These are phyloP conservation scores for Lepus europaeus DNA, from an alignment of 2,113 vertebrate species.

Conservation along the genomic window DNA sequence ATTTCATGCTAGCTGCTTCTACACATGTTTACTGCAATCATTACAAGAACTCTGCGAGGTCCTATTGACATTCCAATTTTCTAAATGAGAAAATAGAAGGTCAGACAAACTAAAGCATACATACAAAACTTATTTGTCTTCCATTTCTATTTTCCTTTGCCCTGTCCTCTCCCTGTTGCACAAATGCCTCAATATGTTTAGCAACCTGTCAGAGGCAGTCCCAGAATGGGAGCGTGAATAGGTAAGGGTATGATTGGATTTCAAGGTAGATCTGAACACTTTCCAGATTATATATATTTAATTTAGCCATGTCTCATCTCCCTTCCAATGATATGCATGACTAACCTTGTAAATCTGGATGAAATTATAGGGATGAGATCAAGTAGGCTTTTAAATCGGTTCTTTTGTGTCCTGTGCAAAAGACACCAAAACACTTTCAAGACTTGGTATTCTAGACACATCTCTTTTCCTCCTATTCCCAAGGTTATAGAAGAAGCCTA, in stretches of 20 bases:
- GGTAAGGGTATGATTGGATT: background rate
- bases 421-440: background rate
- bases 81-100: background rate
- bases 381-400: background rate
- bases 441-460: background rate
- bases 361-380: conserved; percentile 41
- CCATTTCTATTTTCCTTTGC: fast-evolving
- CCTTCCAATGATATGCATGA: background rate
- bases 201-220: background rate
- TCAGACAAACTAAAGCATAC: background rate
- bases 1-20: background rate
- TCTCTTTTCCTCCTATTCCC: background rate
- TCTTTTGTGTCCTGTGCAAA: background rate
- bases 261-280: conserved; percentile 37
- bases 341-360: conserved; percentile 32
- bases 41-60: background rate
- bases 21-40: background rate
- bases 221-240: background rate
- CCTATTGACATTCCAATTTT: background rate
- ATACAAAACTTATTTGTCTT: background rate
- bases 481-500: background rate
- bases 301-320: conserved; percentile 33
- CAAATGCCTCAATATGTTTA: background rate
- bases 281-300: background rate
- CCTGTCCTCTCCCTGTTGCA: background rate